These are phyloP conservation scores for Agrenia bidenticulata DNA, from an alignment of 2,888 invertebrate genomes.

Conservation along the genomic window DNA sequence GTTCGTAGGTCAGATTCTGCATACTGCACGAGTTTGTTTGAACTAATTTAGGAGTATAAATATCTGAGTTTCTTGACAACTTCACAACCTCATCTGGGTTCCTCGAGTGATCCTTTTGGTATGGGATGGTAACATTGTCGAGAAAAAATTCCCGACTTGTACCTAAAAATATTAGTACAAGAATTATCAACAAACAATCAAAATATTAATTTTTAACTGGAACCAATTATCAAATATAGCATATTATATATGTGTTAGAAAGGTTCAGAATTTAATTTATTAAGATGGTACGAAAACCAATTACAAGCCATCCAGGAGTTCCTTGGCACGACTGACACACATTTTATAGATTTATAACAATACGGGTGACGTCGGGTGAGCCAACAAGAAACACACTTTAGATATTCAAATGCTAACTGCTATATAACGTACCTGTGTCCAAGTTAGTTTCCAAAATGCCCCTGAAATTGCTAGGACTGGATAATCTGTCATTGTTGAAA, in stretches of 20 bases:
- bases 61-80: neutral
- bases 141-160: constrained; percentile 33
- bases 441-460: constrained; percentile 88
- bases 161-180: constrained; percentile 20
- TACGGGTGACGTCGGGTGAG: no score
- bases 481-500: constrained; percentile 18
- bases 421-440: constrained; percentile 64
- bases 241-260: no score
- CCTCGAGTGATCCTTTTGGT: constrained; percentile 16
- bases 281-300: no score
- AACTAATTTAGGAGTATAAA: constrained; percentile 10
- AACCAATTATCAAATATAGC: no score
- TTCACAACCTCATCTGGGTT: constrained; percentile 9
- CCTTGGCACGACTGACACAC: no score
- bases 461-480: constrained; percentile 54
- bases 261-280: no score
- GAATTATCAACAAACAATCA: neutral
- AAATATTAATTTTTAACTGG: no score
- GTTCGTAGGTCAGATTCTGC: constrained; percentile 26
- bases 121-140: constrained; percentile 12
- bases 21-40: constrained; percentile 32
- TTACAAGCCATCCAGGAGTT: no score
- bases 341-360: no score
- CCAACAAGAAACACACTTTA: no score
- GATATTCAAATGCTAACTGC: no score